These are phyloP conservation scores for Malaclemys terrapin DNA, from an alignment of 2,113 vertebrate genomes.

Conservation along the genomic window DNA sequence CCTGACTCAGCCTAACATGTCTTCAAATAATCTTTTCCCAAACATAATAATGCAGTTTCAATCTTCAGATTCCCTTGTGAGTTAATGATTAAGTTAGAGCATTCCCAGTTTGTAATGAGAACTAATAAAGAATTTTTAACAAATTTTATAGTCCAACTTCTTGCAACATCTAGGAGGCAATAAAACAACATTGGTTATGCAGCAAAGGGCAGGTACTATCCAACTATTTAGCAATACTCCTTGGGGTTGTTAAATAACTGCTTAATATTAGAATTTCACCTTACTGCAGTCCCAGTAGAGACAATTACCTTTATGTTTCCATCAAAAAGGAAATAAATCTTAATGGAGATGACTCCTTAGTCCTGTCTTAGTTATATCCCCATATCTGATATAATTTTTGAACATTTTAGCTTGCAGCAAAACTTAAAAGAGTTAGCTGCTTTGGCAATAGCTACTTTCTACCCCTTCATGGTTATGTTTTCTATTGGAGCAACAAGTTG, in stretches of 20 bases:
- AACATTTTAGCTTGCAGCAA: neutral
- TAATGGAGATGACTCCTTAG: neutral
- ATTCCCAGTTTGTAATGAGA: slow-evolving; percentile 22
- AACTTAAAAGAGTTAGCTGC: neutral
- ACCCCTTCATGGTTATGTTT: neutral
- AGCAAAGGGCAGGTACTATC: slow-evolving; percentile 13
- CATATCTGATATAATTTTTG: slow-evolving; percentile 19
- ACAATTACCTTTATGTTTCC: slow-evolving; percentile 56
- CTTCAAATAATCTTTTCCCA: slow-evolving; percentile 13
- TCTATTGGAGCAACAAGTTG: neutral
- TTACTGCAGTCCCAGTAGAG: slow-evolving; percentile 36
- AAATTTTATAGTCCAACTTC: slow-evolving; percentile 42
- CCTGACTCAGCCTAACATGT: slow-evolving; percentile 6
- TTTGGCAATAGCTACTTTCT: neutral
- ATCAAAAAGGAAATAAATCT: neutral
- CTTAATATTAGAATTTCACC: slow-evolving; percentile 27
- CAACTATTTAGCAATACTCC: slow-evolving; percentile 56
- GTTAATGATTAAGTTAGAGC: slow-evolving; percentile 39
- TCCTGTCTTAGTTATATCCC: neutral
- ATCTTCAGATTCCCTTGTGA: neutral
- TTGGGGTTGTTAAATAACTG: slow-evolving; percentile 40
- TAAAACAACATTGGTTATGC: slow-evolving; percentile 51
- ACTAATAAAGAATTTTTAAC: slow-evolving; percentile 45
- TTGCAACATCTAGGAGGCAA: slow-evolving; percentile 51
- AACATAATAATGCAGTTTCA: slow-evolving; percentile 6